phyloP scores from a whole-genome alignment of 2,888 invertebrate genomes.

The Acleris literana region DNA sequence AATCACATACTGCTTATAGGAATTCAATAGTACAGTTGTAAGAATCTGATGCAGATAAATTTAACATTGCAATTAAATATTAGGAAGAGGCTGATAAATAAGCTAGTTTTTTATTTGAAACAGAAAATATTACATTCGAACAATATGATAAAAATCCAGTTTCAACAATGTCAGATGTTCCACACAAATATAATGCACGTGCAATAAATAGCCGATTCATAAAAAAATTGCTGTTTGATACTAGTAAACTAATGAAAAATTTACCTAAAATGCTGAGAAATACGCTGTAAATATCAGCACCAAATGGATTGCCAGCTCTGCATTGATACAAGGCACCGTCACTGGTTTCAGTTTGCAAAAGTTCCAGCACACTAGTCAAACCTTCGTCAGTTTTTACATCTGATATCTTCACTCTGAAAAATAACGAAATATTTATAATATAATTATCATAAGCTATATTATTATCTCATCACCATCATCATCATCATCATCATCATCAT shows the following conservation, averaged over 20 bases:
- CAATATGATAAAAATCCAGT: too few relatives aligned
- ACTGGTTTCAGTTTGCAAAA: conserved; percentile 71
- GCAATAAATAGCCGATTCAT: too few relatives aligned
- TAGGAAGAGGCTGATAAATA: too few relatives aligned
- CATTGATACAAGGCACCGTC: conserved; percentile 78
- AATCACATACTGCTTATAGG: too few relatives aligned
- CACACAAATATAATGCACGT: too few relatives aligned
- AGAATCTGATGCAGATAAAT: too few relatives aligned
- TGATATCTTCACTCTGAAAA: conserved; percentile 71
- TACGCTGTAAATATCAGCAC: conserved; percentile 72
- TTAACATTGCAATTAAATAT: too few relatives aligned
- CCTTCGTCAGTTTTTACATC: conserved; percentile 77
- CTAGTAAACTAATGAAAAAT: conserved; percentile 4
- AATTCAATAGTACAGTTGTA: too few relatives aligned
- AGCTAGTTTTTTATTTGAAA: too few relatives aligned
- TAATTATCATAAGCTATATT: conserved; percentile 4
- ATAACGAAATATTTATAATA: conserved; percentile 4
- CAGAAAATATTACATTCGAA: too few relatives aligned
- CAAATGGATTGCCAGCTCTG: conserved; percentile 76
- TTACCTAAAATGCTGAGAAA: conserved; percentile 74
- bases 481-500: neutral
- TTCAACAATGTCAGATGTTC: too few relatives aligned
- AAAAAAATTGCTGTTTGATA: too few relatives aligned
- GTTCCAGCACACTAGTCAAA: conserved; percentile 66
- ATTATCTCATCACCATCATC: neutral